Conservation (phyloP, 2,113 vertebrate species). For the Cyphomyrus discorhynchus region DNA sequence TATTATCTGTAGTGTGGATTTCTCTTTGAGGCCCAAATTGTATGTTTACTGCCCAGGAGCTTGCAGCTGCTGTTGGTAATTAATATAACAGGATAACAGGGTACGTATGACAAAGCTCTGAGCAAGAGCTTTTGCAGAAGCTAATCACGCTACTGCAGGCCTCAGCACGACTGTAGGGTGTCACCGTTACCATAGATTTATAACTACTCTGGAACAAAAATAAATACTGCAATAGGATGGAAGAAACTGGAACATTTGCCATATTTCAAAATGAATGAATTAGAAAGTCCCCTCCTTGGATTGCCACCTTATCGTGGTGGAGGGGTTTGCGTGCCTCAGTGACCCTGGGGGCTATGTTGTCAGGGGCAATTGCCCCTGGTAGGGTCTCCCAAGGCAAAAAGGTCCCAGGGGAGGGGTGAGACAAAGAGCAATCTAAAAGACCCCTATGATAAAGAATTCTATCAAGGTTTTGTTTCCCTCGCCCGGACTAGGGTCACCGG, state of each 20-base stretch:
- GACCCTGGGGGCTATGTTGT: too few relatives aligned
- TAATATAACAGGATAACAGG: slow-evolving; percentile 1
- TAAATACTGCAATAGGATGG: neutral
- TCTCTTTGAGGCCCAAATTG: neutral
- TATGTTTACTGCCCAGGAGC: neutral
- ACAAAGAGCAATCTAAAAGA: too few relatives aligned
- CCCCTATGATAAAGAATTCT: too few relatives aligned
- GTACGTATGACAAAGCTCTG: neutral
- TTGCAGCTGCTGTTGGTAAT: neutral
- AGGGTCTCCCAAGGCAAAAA: too few relatives aligned
- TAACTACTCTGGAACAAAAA: neutral
- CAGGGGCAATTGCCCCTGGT: too few relatives aligned
- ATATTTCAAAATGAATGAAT: neutral
- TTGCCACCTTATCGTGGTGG: too few relatives aligned
- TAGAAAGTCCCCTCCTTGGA: neutral
- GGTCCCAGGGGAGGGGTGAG: too few relatives aligned
- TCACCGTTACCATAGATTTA: neutral
- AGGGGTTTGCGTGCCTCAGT: too few relatives aligned
- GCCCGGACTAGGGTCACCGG: too few relatives aligned
- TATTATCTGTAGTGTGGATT: neutral
- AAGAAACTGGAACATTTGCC: neutral
- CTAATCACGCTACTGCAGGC: neutral
- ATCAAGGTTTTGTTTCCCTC: too few relatives aligned
- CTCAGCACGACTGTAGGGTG: neutral
- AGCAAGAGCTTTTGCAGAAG: neutral